Evolutionary conservation across 2,113 vertebrate species (phyloP).

Genomic region (Ochotona curzoniae): DNA sequence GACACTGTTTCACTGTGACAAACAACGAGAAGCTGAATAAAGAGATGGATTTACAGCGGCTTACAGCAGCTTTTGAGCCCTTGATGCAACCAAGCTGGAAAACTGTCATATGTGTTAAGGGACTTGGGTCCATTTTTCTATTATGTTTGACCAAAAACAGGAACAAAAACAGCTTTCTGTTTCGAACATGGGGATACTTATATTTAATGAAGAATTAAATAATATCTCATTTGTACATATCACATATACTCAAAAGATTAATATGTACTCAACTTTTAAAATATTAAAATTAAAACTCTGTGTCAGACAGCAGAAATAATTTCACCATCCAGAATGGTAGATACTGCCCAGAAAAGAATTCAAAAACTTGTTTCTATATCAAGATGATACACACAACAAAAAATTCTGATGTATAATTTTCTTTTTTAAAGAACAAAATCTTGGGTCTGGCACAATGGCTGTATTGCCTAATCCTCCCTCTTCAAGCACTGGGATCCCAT

Average conservation of each 20-base stretch:
- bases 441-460: too few relatives aligned
- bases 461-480: too few relatives aligned
- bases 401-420: conserved; percentile 2
- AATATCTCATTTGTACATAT: background rate
- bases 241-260: background rate
- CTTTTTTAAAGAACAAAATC: too few relatives aligned
- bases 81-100: background rate
- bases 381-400: conserved; percentile 1
- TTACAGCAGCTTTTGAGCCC: background rate
- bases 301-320: background rate
- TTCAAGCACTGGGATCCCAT: too few relatives aligned
- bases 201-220: background rate
- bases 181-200: background rate
- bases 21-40: background rate
- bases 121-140: background rate
- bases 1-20: background rate
- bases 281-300: conserved; percentile 15
- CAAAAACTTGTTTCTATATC: conserved; percentile 21
- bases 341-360: background rate
- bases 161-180: conserved; percentile 9
- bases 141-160: background rate
- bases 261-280: background rate
- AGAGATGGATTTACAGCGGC: background rate
- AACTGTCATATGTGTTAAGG: background rate
- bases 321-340: background rate